A percentile compares a stretch with the other conserved stretches of the same genome.
phyloP scores from a whole-genome alignment of 2,113 vertebrate species.

The Pipra filicauda region DNA sequence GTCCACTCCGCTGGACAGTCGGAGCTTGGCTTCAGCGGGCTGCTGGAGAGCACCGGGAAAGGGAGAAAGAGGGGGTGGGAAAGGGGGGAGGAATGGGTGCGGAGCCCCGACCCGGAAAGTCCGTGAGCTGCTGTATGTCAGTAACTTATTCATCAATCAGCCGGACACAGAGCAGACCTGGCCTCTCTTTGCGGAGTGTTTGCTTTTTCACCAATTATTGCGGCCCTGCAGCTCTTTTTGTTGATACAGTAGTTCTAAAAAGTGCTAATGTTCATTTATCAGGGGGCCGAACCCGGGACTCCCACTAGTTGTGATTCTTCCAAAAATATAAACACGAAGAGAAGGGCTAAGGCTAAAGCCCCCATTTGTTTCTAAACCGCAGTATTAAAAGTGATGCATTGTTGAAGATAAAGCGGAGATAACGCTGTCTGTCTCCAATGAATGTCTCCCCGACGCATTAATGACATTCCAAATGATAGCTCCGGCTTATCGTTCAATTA shows the following conservation, averaged over 20 bases:
- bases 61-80: background rate
- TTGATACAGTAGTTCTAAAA: conserved; percentile 90
- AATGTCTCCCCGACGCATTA: conserved; percentile 92
- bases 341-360: conserved; percentile 84
- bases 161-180: conserved; percentile 82
- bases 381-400: conserved; percentile 85
- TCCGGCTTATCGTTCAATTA: conserved; percentile 80
- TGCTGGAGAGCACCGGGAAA: background rate
- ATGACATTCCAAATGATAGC: conserved; percentile 87
- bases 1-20: background rate
- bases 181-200: conserved; percentile 81
- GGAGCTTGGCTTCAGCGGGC: background rate
- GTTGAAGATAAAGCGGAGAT: conserved; percentile 97
- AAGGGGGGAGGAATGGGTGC: background rate
- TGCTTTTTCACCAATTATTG: conserved; percentile 96
- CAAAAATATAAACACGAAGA: conserved; percentile 95
- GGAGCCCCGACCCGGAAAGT: conserved; percentile 60
- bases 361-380: conserved; percentile 91
- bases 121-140: conserved; percentile 62
- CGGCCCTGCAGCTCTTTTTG: conserved; percentile 81
- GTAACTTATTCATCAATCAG: conserved; percentile 78
- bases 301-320: conserved; percentile 89
- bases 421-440: conserved; percentile 94
- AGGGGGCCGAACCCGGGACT: conserved; percentile 80
- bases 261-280: conserved; percentile 96